These are phyloP conservation scores for Phania funesta DNA, from an alignment of 2,888 invertebrate species.

Conservation along the genomic window DNA sequence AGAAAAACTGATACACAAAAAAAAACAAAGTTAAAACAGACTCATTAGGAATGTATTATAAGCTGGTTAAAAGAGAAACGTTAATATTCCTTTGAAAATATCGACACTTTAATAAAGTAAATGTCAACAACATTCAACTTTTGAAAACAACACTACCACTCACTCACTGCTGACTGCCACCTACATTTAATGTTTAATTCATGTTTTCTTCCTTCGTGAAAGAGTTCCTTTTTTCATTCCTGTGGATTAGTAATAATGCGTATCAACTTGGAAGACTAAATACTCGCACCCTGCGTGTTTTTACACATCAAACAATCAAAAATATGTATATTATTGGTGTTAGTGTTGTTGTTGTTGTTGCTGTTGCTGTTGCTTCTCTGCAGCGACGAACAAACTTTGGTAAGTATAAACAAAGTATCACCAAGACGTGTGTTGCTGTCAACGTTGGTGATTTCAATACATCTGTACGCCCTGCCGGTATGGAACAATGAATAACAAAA, in stretches of 20 bases:
- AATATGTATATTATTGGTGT: too few relatives aligned
- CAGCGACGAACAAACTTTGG: too few relatives aligned
- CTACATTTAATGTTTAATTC: constrained; percentile 32
- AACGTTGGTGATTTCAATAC: too few relatives aligned
- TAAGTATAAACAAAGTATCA: too few relatives aligned
- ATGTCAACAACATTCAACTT: constrained; percentile 61
- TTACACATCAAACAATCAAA: background rate
- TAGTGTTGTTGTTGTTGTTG: background rate
- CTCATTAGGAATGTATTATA: constrained; percentile 2
- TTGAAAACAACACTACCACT: constrained; percentile 4
- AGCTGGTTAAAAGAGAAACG: constrained; percentile 2
- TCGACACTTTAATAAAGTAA: constrained; percentile 63
- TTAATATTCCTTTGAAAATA: constrained; percentile 49
- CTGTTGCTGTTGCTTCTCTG: background rate
- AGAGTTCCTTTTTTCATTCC: background rate
- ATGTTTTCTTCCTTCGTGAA: constrained; percentile 31
- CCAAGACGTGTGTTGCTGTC: too few relatives aligned
- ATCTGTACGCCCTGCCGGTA: too few relatives aligned
- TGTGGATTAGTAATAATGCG: constrained; percentile 34
- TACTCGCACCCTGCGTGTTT: background rate
- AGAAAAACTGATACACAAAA: background rate
- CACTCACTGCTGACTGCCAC: background rate
- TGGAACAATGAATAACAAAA: too few relatives aligned
- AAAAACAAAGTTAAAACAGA: background rate
- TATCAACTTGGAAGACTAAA: constrained; percentile 52